Conservation (phyloP, 2,797 vertebrate genomes). For the Molossus alvarezi region DNA sequence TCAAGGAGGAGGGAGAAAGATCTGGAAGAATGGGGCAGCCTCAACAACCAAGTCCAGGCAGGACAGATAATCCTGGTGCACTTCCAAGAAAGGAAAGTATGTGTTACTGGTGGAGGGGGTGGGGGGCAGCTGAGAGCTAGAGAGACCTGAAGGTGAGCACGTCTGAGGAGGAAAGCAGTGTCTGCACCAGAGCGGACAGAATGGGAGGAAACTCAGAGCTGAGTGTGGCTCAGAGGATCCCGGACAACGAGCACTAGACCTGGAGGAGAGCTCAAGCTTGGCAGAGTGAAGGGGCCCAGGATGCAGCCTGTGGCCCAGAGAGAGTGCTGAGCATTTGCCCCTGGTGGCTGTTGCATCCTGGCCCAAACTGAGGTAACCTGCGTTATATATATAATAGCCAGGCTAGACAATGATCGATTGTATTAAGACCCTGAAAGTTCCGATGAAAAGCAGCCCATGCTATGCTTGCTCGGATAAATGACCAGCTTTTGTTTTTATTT, state of each 20-base stretch:
- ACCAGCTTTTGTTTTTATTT: slow-evolving; percentile 59
- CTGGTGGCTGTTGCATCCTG: not conserved
- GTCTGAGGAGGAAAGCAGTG: not conserved
- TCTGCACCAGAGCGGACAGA: not conserved
- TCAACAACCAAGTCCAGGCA: not conserved
- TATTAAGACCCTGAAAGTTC: not conserved
- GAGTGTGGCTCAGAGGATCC: not conserved
- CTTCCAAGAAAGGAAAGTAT: not conserved
- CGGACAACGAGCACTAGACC: not conserved
- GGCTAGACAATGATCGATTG: not conserved
- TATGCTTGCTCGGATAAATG: not conserved
- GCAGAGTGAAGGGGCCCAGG: not conserved
- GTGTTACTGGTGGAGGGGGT: not conserved
- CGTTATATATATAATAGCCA: not conserved
- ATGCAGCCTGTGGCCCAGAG: not conserved
- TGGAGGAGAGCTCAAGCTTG: not conserved
- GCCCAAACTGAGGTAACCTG: not conserved
- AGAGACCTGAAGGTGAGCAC: not conserved
- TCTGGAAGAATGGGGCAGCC: not conserved
- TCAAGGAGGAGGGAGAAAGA: not conserved
- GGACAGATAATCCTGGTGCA: not conserved
- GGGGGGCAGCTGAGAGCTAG: not conserved
- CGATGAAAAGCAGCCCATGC: not conserved
- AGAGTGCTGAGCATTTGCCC: not conserved
- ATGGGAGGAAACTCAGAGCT: not conserved